Conservation (phyloP, 2,113 vertebrate genomes). For the Montifringilla adamsi region DNA sequence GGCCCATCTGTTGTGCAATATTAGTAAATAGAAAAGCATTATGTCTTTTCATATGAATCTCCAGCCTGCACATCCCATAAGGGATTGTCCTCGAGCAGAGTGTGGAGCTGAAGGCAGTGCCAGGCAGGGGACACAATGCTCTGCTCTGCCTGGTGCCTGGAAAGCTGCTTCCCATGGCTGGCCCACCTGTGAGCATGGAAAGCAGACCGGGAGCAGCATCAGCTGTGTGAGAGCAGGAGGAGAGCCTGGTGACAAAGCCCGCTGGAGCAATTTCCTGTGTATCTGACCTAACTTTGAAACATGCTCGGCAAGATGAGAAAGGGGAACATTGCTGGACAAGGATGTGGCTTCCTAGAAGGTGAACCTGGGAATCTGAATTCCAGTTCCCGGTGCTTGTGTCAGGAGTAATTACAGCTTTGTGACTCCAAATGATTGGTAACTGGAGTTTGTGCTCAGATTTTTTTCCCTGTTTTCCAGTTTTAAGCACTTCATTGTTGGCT, state of each 20-base stretch:
- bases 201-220: neutral
- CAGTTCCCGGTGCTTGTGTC: neutral
- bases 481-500: neutral
- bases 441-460: neutral
- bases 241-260: neutral
- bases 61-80: neutral
- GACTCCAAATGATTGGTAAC: accelerated
- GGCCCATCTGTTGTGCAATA: conserved; percentile 7
- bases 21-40: neutral
- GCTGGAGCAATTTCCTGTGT: neutral
- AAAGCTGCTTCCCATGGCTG: neutral
- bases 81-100: neutral
- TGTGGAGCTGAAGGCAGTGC: neutral
- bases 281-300: neutral
- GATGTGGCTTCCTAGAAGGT: neutral
- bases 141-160: neutral
- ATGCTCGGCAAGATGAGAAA: neutral
- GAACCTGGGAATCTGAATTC: neutral
- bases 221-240: neutral
- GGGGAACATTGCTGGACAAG: accelerated
- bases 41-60: neutral
- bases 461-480: accelerated
- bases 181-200: neutral
- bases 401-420: neutral
- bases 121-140: accelerated